Percentiles rank a stretch among this genome's conserved stretches.
phyloP scores from a whole-genome alignment of 1,140 invertebrate species.

The Eriosoma lanigerum region DNA sequence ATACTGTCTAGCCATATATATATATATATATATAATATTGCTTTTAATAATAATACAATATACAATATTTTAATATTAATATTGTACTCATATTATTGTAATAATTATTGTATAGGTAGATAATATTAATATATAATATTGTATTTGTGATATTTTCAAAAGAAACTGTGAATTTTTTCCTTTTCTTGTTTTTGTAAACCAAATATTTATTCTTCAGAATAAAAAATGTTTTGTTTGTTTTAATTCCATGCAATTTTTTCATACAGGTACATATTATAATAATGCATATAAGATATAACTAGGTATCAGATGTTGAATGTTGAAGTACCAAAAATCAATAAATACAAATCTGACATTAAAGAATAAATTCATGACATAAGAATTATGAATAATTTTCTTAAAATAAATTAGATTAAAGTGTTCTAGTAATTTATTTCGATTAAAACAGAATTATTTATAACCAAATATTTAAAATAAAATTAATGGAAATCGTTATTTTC shows the following conservation, averaged over 20 bases:
- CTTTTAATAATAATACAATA: conserved; percentile 34
- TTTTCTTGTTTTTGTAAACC: conserved; percentile 32
- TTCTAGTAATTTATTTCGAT: not conserved
- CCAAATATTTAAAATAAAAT: no score
- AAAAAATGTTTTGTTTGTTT: conserved; percentile 44
- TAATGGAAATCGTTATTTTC: no score
- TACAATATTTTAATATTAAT: no score
- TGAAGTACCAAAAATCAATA: no score
- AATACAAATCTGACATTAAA: not conserved
- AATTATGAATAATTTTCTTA: not conserved
- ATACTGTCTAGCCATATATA: no score
- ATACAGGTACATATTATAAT: not conserved
- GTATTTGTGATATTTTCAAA: conserved; percentile 47
- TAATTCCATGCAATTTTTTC: not conserved
- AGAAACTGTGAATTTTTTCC: conserved; percentile 10
- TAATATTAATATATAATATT: no score
- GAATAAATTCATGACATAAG: not conserved
- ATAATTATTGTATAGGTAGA: no score
- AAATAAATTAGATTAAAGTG: not conserved
- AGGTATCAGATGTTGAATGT: no score
- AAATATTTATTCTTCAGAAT: conserved; percentile 38
- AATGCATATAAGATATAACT: not conserved
- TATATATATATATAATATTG: not conserved
- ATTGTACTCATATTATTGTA: no score
- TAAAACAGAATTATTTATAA: no score